Evolutionary conservation across 1,140 invertebrate genomes (phyloP).

Genomic region (Bombyx mandarina): DNA sequence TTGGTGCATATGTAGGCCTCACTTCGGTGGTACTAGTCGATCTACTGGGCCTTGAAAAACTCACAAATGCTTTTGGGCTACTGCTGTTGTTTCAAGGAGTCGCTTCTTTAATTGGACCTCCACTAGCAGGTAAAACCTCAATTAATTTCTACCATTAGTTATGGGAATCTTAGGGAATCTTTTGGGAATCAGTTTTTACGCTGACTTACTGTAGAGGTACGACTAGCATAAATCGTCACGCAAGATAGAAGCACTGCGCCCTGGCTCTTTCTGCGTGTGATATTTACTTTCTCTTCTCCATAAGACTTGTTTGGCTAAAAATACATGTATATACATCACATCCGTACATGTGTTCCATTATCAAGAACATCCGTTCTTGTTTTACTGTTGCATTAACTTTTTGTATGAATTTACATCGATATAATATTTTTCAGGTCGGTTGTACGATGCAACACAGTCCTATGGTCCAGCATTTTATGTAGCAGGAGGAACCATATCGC

Average conservation of each 20-base stretch:
- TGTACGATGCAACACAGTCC: constrained; percentile 83
- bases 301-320: too few species aligned
- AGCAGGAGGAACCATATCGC: constrained; percentile 84
- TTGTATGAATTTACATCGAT: background rate
- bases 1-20: constrained; percentile 93
- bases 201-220: too few species aligned
- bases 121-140: constrained; percentile 82
- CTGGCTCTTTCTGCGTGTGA: too few species aligned
- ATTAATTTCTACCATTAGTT: background rate
- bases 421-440: constrained; percentile 75
- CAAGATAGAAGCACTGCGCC: too few species aligned
- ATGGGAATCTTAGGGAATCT: too few species aligned
- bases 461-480: constrained; percentile 89
- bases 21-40: constrained; percentile 93
- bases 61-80: constrained; percentile 95
- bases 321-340: too few species aligned
- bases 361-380: too few species aligned
- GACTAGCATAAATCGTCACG: too few species aligned
- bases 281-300: too few species aligned
- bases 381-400: too few species aligned
- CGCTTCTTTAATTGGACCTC: constrained; percentile 89
- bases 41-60: constrained; percentile 85
- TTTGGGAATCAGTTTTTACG: too few species aligned
- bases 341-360: too few species aligned
- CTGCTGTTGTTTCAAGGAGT: constrained; percentile 93